Evolutionary conservation across 30 jellyfish, hydroid and myxozoan genomes (phyloP).

Genomic region (Hydractinia echinata): DNA sequence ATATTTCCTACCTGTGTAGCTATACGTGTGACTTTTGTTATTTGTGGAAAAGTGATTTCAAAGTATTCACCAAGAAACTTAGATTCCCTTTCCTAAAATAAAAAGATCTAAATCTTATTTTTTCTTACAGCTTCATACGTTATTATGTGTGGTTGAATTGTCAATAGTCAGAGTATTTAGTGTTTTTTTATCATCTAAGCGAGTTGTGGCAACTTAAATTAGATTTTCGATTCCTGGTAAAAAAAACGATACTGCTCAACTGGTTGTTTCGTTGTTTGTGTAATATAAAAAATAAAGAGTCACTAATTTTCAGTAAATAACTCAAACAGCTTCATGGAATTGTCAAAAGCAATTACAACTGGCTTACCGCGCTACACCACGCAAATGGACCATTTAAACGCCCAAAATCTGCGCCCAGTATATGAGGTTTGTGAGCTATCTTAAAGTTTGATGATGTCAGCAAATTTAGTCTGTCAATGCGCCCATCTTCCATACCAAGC

Average conservation of each 20-base stretch:
- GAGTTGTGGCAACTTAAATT: too few relatives aligned
- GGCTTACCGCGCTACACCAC: constrained; percentile 90
- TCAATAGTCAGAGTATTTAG: too few relatives aligned
- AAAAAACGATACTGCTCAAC: too few relatives aligned
- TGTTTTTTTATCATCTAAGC: too few relatives aligned
- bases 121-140: too few relatives aligned
- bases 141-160: too few relatives aligned
- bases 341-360: neutral
- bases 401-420: constrained; percentile 51
- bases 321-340: too few relatives aligned
- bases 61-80: constrained; percentile 61
- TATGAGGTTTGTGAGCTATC: constrained; percentile 46
- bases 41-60: constrained; percentile 52
- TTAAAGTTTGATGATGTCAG: constrained; percentile 73
- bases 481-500: constrained; percentile 90
- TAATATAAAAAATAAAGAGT: too few relatives aligned
- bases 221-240: too few relatives aligned
- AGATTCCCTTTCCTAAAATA: constrained; percentile 43
- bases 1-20: constrained; percentile 77
- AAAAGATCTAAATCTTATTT: neutral
- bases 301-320: too few relatives aligned
- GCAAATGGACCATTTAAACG: constrained; percentile 59
- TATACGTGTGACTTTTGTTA: constrained; percentile 45
- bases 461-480: constrained; percentile 34
- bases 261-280: too few relatives aligned